Evolutionary conservation across 1,140 invertebrate genomes (phyloP).

Genomic region (Drosophila kanapiae): DNA sequence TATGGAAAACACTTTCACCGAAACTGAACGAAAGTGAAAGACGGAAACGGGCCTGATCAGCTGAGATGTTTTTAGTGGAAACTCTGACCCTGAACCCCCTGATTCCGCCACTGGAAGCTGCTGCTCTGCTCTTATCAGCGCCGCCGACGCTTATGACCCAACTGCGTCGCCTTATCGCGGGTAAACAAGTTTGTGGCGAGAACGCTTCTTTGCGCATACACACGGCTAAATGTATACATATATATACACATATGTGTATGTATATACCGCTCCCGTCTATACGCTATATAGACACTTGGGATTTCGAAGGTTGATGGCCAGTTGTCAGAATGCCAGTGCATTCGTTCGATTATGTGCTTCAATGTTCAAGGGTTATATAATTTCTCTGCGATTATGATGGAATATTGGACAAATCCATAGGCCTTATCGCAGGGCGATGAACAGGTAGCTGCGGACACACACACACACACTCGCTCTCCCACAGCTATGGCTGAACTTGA

Average conservation of each 20-base stretch:
- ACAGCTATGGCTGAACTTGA: constrained; percentile 20
- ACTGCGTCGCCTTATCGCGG: constrained; percentile 48
- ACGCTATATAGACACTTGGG: constrained; percentile 7
- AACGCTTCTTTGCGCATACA: constrained; percentile 34
- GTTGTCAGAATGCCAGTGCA: constrained; percentile 13
- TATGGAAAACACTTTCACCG: background rate
- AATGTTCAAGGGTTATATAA: constrained; percentile 56
- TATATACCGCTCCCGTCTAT: background rate
- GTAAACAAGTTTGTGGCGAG: constrained; percentile 59
- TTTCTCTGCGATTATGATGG: constrained; percentile 13
- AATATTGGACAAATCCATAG: constrained; percentile 60
- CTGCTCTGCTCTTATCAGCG: constrained; percentile 30
- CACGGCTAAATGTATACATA: constrained; percentile 9
- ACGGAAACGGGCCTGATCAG: constrained; percentile 3
- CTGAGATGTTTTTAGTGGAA: background rate
- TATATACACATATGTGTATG: too few relatives aligned
- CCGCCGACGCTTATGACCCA: constrained; percentile 50
- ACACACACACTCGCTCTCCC: constrained; percentile 4
- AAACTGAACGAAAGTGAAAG: background rate
- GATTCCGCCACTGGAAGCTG: constrained; percentile 6
- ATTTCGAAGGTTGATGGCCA: constrained; percentile 19
- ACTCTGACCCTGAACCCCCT: too few relatives aligned
- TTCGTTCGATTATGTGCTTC: constrained; percentile 40
- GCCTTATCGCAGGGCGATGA: constrained; percentile 59
- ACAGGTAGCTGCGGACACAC: constrained; percentile 63